phyloP scores from a whole-genome alignment of 2,797 vertebrate genomes.

The Mormyrops attenuatus region DNA sequence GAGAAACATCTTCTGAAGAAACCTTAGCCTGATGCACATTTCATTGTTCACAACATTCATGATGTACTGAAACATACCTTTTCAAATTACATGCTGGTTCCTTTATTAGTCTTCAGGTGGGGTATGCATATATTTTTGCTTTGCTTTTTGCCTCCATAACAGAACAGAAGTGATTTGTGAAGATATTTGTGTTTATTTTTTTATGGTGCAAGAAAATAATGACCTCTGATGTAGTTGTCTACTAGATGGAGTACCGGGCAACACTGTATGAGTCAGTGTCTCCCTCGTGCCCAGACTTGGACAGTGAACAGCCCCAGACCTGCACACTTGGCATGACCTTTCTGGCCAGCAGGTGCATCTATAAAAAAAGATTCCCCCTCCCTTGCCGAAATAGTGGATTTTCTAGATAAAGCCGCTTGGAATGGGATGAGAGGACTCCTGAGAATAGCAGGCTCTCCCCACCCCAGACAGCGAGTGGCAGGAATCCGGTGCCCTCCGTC shows the following conservation, averaged over 20 bases:
- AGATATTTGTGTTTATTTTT: background rate
- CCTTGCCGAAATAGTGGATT: constrained; percentile 42
- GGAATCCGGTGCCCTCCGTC: constrained; percentile 38
- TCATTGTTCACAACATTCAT: background rate
- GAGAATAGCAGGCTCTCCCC: constrained; percentile 41
- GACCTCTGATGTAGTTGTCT: background rate
- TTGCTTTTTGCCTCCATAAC: background rate
- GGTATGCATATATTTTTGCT: background rate
- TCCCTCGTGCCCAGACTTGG: background rate
- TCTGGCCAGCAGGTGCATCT: constrained; percentile 27
- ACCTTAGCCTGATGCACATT: background rate
- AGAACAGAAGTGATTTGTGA: background rate
- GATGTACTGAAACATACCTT: background rate
- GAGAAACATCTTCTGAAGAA: background rate
- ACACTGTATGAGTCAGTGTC: background rate
- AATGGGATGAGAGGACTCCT: constrained; percentile 47
- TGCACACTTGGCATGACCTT: constrained; percentile 27
- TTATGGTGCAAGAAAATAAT: background rate
- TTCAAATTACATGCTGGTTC: background rate
- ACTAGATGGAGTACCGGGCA: background rate
- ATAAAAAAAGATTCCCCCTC: constrained; percentile 28
- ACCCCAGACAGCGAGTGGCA: constrained; percentile 25
- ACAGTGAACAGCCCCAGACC: constrained; percentile 20
- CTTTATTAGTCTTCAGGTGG: background rate
- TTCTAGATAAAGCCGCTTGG: constrained; percentile 47